Conservation (phyloP, 2,797 vertebrate genomes). For the Sitta carolinensis region DNA sequence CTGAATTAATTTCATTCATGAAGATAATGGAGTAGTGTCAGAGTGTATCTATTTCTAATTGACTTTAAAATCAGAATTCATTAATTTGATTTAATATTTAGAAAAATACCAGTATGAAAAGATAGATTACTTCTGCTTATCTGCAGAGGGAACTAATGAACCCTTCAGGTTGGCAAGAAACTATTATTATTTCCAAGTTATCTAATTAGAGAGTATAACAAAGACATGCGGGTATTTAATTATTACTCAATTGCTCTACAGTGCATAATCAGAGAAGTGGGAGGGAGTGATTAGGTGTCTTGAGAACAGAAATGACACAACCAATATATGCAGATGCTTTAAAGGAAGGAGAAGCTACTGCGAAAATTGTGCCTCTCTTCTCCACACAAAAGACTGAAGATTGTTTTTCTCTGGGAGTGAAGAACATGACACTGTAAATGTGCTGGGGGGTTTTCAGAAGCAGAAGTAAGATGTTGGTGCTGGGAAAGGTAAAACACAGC, state of each 20-base stretch:
- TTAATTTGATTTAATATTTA: background rate
- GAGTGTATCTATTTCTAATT: background rate
- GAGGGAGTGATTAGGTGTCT: slow-evolving; percentile 14
- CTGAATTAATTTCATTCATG: background rate
- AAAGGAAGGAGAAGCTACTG: background rate
- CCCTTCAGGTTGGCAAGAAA: background rate
- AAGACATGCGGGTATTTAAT: slow-evolving; percentile 30
- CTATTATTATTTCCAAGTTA: slow-evolving; percentile 35
- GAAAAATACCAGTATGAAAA: background rate
- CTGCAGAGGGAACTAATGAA: background rate
- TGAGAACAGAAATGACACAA: slow-evolving; percentile 59
- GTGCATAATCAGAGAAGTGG: slow-evolving; percentile 8
- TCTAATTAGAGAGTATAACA: slow-evolving; percentile 28
- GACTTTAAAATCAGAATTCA: slow-evolving; percentile 14
- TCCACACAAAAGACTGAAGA: background rate
- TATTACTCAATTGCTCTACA: slow-evolving; percentile 36
- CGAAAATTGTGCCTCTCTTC: background rate
- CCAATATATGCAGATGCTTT: background rate
- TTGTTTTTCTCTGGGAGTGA: background rate
- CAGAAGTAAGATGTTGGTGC: background rate
- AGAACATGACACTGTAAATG: background rate
- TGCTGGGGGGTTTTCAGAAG: background rate
- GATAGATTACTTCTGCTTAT: slow-evolving; percentile 31
- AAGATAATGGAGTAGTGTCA: background rate
- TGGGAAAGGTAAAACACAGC: background rate